A percentile compares a stretch with the other conserved stretches of the same genome.
Conservation (phyloP, 2,797 vertebrate species). For the Strix occidentalis region DNA sequence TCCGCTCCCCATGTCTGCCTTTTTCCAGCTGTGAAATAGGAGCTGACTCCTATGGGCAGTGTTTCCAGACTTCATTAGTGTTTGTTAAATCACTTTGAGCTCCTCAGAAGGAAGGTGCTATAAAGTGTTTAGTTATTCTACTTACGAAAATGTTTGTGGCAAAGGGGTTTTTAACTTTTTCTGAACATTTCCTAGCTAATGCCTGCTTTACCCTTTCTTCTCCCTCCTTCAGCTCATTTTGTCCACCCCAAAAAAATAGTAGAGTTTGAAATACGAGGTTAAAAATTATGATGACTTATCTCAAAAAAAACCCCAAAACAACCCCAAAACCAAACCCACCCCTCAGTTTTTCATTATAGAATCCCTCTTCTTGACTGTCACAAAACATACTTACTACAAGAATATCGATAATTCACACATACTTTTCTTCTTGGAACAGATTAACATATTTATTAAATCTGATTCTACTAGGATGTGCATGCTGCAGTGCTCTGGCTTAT, state of each 20-base stretch:
- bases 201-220: neutral
- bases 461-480: neutral
- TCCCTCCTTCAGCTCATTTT: neutral
- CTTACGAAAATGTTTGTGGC: neutral
- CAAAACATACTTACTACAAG: neutral
- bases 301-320: neutral
- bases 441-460: conserved; percentile 65
- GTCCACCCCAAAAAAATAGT: neutral
- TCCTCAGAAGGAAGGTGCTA: neutral
- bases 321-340: neutral
- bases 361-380: neutral
- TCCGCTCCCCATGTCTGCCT: neutral
- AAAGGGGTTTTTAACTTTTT: neutral
- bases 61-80: neutral
- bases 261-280: neutral
- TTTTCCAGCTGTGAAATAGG: neutral
- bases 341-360: neutral
- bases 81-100: neutral
- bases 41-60: neutral
- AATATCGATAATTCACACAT: conserved; percentile 17
- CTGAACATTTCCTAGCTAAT: neutral
- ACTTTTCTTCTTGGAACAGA: conserved; percentile 4
- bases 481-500: neutral
- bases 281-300: neutral
- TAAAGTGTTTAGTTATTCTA: neutral